These are phyloP conservation scores for Sebastes fasciatus DNA, from an alignment of 2,113 vertebrate genomes.

Conservation along the genomic window DNA sequence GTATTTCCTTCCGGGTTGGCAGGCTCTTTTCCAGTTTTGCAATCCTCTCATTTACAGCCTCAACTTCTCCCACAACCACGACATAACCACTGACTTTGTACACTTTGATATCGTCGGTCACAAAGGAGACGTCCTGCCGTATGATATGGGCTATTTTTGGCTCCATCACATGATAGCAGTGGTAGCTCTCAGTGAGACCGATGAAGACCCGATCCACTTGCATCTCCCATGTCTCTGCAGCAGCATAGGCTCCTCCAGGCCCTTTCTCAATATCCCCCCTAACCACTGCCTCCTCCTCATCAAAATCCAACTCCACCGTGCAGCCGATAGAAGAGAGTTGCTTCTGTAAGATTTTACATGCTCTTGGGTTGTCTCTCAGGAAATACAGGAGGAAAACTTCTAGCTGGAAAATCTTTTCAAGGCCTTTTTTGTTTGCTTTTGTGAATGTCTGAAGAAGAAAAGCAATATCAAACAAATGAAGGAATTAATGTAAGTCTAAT, in stretches of 20 bases:
- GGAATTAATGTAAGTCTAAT: not conserved
- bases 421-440: constrained; percentile 18
- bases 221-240: constrained; percentile 52
- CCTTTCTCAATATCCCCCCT: constrained; percentile 37
- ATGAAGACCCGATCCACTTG: constrained; percentile 55
- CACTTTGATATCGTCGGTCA: constrained; percentile 47
- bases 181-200: constrained; percentile 18
- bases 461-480: not conserved
- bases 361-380: constrained; percentile 62
- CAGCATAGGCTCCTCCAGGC: constrained; percentile 5
- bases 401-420: constrained; percentile 51
- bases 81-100: constrained; percentile 42
- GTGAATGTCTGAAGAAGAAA: constrained; percentile 9
- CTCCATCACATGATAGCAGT: constrained; percentile 53
- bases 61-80: constrained; percentile 70
- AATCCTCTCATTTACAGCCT: constrained; percentile 49
- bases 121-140: constrained; percentile 20
- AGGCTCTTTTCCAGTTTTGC: constrained; percentile 30
- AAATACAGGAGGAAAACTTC: constrained; percentile 68
- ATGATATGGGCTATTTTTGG: constrained; percentile 24
- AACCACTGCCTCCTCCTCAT: constrained; percentile 63
- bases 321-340: constrained; percentile 53
- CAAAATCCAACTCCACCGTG: constrained; percentile 41
- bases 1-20: constrained; percentile 24
- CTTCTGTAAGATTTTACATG: constrained; percentile 40